Evolutionary conservation across 1,140 invertebrate genomes (phyloP).

Genomic region (Amyelois transitella): DNA sequence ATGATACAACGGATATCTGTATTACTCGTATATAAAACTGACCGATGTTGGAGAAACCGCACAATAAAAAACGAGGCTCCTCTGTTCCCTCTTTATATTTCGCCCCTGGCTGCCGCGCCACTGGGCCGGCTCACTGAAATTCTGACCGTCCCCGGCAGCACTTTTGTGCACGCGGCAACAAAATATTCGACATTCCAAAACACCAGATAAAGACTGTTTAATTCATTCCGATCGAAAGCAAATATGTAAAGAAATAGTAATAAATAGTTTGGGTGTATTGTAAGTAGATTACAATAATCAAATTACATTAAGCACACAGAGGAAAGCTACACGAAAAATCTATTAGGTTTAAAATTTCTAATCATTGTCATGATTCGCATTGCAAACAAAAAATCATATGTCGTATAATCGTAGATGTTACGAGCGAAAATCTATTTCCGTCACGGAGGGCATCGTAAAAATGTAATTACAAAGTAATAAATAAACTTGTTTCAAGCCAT

Average conservation of each 20-base stretch:
- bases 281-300: no score
- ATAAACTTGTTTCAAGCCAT: conserved; percentile 8
- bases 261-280: no score
- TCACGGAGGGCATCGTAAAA: background rate
- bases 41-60: no score
- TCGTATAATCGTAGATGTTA: background rate
- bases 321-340: no score
- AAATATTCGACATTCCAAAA: background rate
- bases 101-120: background rate
- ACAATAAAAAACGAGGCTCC: background rate
- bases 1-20: no score
- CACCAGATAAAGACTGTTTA: background rate
- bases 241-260: no score
- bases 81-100: background rate
- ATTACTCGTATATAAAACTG: no score
- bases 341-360: no score
- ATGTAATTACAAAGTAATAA: background rate
- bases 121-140: background rate
- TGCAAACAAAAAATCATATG: background rate
- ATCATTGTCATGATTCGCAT: no score
- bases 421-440: background rate
- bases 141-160: background rate
- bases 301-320: no score
- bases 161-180: background rate
- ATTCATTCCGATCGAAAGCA: background rate